Evolutionary conservation across 2,888 invertebrate genomes (phyloP).

Genomic region (Anoncus sp.): DNA sequence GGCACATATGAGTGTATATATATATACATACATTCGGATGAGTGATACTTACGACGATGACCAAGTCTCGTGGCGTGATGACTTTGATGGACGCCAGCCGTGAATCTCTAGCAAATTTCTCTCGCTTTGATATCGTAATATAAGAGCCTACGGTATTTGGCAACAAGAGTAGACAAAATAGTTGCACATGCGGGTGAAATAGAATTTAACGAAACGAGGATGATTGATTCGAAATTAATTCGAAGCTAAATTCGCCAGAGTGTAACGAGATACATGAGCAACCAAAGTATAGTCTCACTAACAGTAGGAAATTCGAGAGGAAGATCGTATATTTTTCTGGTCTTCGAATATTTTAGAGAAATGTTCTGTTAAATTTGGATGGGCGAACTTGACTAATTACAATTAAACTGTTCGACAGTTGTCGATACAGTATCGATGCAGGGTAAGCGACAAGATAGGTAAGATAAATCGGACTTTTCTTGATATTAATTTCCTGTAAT

Average conservation of each 20-base stretch:
- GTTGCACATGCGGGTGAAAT: slow-evolving; percentile 28
- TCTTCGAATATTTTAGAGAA: no score
- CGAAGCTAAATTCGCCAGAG: slow-evolving; percentile 7
- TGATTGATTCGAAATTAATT: slow-evolving; percentile 50
- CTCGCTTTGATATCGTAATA: slow-evolving; percentile 47
- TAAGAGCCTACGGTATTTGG: slow-evolving; percentile 29
- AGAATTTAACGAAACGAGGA: slow-evolving; percentile 12
- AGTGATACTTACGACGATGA: slow-evolving; percentile 50
- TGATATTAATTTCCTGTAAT: no score
- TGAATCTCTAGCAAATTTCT: slow-evolving; percentile 22
- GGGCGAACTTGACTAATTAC: no score
- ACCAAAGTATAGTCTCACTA: background rate
- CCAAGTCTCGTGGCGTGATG: slow-evolving; percentile 5
- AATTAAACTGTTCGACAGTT: no score
- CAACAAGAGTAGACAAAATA: slow-evolving; percentile 25
- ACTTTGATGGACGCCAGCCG: slow-evolving; percentile 46
- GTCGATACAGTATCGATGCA: no score
- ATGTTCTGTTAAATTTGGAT: no score
- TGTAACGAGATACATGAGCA: slow-evolving; percentile 4
- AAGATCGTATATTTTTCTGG: background rate
- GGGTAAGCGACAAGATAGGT: no score
- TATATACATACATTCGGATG: slow-evolving; percentile 29
- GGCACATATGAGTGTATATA: slow-evolving; percentile 10
- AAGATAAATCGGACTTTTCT: no score
- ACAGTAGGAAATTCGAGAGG: background rate